Evolutionary conservation across 1,140 invertebrate genomes (phyloP).

Genomic region (Ooceraea biroi): DNA sequence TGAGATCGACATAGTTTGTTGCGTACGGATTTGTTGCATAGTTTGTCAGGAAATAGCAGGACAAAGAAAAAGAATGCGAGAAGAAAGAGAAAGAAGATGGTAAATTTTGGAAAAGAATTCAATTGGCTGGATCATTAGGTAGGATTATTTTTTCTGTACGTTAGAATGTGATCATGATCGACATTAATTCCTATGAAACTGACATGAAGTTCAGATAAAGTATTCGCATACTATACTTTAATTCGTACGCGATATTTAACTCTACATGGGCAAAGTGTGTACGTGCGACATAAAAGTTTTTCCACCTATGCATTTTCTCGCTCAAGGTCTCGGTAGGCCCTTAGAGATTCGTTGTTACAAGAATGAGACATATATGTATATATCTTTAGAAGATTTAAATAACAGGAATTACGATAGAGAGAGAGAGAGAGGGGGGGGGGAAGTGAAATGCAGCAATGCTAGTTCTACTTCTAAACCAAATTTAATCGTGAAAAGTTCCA

Average conservation of each 20-base stretch:
- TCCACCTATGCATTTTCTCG: conserved; percentile 13
- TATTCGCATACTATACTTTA: conserved; percentile 20
- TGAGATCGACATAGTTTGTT: conserved; percentile 18
- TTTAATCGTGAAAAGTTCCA: conserved; percentile 49
- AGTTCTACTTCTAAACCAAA: conserved; percentile 30
- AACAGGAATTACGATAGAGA: conserved; percentile 38
- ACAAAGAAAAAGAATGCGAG: not conserved
- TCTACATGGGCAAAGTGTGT: conserved; percentile 34
- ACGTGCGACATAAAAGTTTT: conserved; percentile 18
- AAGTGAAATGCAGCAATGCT: conserved; percentile 15
- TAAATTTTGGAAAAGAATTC: conserved; percentile 3
- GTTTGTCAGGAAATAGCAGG: not conserved
- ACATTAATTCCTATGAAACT: conserved; percentile 16
- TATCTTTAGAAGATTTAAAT: conserved; percentile 57
- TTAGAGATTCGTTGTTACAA: conserved; percentile 73
- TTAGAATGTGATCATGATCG: conserved; percentile 5
- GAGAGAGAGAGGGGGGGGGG: conserved; percentile 15
- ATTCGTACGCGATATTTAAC: conserved; percentile 38
- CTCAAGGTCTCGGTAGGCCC: conserved; percentile 61
- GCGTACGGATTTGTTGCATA: no score
- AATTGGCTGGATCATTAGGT: conserved; percentile 5
- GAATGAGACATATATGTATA: conserved; percentile 50
- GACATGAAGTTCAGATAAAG: conserved; percentile 2
- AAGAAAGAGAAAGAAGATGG: not conserved
- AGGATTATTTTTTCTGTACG: conserved; percentile 7